These are phyloP conservation scores for Euplexia lucipara DNA, from an alignment of 2,888 invertebrate genomes.

Conservation along the genomic window DNA sequence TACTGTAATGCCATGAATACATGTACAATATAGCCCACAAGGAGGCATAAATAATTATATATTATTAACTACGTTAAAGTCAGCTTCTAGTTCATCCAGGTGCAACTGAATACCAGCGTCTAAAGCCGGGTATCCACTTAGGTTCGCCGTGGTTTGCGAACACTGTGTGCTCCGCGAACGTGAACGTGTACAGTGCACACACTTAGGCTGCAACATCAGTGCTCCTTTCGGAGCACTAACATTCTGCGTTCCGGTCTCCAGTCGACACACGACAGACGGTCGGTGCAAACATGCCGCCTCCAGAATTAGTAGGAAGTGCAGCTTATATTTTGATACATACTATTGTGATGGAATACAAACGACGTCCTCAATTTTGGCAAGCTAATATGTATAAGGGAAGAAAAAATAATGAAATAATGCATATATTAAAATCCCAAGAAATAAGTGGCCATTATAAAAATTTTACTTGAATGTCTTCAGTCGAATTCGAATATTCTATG, in stretches of 20 bases:
- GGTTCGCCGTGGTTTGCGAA: conserved; percentile 11
- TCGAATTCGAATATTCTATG: conserved; percentile 30
- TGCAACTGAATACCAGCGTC: too few species aligned
- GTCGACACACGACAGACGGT: conserved; percentile 1
- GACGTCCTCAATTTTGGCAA: conserved; percentile 46
- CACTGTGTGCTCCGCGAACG: conserved; percentile 10
- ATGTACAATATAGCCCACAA: too few species aligned
- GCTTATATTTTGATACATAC: conserved; percentile 44
- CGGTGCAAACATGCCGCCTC: conserved; percentile 26
- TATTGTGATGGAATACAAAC: conserved; percentile 41
- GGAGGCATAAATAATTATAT: too few species aligned
- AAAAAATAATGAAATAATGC: conserved; percentile 35
- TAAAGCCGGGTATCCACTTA: too few species aligned
- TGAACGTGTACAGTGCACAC: conserved; percentile 2
- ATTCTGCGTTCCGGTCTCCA: conserved; percentile 11
- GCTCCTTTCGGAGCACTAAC: conserved; percentile 23
- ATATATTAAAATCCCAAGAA: conserved; percentile 35
- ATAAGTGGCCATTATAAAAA: conserved; percentile 42
- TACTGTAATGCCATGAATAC: too few species aligned
- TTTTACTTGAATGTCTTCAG: conserved; percentile 28
- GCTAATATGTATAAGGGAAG: conserved; percentile 43
- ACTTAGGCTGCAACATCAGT: conserved; percentile 21
- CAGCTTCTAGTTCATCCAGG: too few species aligned
- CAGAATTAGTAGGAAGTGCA: conserved; percentile 43
- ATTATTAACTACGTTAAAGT: too few species aligned